Percentiles rank a stretch among this genome's conserved stretches.
These are phyloP conservation scores for Heliconius sara DNA, from an alignment of 2,888 invertebrate genomes.

Conservation along the genomic window DNA sequence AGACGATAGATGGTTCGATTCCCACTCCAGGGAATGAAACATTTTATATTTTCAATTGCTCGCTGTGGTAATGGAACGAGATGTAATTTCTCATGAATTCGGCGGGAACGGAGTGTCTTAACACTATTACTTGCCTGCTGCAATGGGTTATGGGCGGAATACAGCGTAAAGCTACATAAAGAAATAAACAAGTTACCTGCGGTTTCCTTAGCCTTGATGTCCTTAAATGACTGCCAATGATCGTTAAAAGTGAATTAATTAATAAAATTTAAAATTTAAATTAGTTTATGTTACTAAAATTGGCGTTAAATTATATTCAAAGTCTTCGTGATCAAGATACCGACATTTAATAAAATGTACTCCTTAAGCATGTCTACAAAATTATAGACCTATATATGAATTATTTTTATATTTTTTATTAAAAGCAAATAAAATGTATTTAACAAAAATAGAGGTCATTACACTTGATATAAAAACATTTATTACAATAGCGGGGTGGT, in stretches of 20 bases:
- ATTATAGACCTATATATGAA: no score
- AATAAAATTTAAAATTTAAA: background rate
- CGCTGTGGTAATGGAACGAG: no score
- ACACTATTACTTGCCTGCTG: no score
- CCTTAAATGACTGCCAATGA: background rate
- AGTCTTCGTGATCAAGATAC: background rate
- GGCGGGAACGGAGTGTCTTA: no score
- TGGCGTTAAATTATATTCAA: background rate
- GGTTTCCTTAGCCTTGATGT: background rate
- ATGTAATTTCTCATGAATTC: no score
- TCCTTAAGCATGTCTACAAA: no score
- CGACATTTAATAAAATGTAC: background rate
- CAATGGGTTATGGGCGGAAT: no score
- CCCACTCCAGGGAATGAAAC: no score
- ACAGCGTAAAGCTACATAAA: no score
- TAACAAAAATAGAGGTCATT: conserved; percentile 14
- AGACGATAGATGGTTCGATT: no score
- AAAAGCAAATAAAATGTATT: background rate
- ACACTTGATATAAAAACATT: conserved; percentile 28
- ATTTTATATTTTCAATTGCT: no score
- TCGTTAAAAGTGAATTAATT: background rate
- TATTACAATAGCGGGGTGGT: conserved; percentile 49
- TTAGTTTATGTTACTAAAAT: background rate
- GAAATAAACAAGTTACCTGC: background rate
- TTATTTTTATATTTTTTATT: background rate